Evolutionary conservation across 2,888 invertebrate species (phyloP).

Genomic region (Colletes collaris): DNA sequence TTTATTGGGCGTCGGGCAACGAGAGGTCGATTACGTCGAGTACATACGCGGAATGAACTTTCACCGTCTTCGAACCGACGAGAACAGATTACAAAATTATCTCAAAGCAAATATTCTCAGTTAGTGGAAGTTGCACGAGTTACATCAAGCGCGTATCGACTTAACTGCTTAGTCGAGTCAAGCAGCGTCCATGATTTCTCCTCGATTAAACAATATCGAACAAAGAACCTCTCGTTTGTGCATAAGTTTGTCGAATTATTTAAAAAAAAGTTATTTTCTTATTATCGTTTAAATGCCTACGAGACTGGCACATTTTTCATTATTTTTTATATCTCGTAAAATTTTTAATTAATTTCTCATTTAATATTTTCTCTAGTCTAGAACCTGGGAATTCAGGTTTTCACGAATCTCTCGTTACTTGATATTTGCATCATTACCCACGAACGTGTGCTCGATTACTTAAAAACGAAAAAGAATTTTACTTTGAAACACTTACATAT

Average conservation of each 20-base stretch:
- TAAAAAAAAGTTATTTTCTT: too few species aligned
- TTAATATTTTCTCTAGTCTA: background rate
- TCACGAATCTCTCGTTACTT: background rate
- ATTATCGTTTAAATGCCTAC: too few species aligned
- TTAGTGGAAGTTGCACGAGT: too few species aligned
- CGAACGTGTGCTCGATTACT: background rate
- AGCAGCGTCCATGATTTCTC: too few species aligned
- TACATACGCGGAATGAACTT: constrained; percentile 18
- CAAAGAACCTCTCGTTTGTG: too few species aligned
- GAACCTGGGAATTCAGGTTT: background rate
- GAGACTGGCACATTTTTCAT: too few species aligned
- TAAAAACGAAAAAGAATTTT: background rate
- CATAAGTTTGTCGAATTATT: background rate
- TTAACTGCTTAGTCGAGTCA: too few species aligned
- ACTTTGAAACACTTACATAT: background rate
- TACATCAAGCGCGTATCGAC: too few species aligned
- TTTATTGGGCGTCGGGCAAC: background rate
- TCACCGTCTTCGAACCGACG: background rate
- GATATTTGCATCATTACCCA: background rate
- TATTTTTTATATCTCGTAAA: background rate
- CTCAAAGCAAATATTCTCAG: too few species aligned
- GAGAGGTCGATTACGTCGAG: background rate
- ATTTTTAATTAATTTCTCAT: background rate
- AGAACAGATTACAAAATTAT: too few species aligned
- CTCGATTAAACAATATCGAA: too few species aligned